Evolutionary conservation across 1,140 invertebrate genomes (phyloP), one percentile per base, ranked within the genome.

Genomic region (Drosophila melanica): DNA sequence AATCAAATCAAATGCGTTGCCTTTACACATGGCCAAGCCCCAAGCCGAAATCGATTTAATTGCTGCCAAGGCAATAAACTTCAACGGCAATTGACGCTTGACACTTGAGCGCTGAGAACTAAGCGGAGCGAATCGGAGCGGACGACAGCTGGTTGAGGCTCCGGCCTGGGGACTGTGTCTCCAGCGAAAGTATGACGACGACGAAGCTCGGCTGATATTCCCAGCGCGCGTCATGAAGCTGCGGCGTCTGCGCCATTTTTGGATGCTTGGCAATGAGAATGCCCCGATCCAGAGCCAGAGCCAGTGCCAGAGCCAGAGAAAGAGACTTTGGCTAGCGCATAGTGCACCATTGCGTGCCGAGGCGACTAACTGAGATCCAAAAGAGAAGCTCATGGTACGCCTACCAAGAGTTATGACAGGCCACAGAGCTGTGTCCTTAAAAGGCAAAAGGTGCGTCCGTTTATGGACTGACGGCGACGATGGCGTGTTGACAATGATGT

Each of bases 11-110:
- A 73, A 50, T 78, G 57, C 59, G 63, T 63, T 72, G 73, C 45
- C 74, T 82, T 75, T 64, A 66, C 48, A 51, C 27, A 42, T 58
- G 51, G 69, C 69, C 69, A 69, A 69, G 39, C 57, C 70, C 67
- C 51, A 47, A 59, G 30, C 58, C 33, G 54, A 79, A 79, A 64
- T 71, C 51, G 55, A 50, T 84, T 89, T 89, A 89, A 89, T 89
- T 89, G 84, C 84, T 89, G 84, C 84, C 84, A 89, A 84, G 70
- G 74, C 84, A 87, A 87, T 87, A 89, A 87, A 89, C 84, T 82
- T 89, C 84, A 89, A 89, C 72, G 75, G 64, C 82, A 87, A 87
- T 87, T 87, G 84, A 87, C 79, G 84, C 72, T 77, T 84, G 79
- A 84, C 84, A 89, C 82, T 81, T 78, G 79, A 72, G 55, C n/a